Evolutionary conservation across 2,113 vertebrate species (phyloP), one percentile per base, ranked within the genome.

Genomic region (Zootoca vivipara): DNA sequence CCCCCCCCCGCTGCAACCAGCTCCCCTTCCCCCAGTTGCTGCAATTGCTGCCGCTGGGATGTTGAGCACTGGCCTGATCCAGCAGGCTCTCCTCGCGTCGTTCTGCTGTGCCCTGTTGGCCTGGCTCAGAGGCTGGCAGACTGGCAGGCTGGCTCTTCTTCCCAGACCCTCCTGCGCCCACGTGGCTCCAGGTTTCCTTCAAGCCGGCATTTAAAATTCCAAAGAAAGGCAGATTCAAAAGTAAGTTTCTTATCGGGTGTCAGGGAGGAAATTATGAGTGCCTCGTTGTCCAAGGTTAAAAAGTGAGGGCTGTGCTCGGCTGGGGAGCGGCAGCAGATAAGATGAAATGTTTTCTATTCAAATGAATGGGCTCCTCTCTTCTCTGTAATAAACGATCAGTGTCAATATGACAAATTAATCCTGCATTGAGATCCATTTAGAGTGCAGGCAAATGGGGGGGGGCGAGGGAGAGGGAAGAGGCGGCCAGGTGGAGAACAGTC

Each of bases 331-430:
- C 93, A 90, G 90, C 89, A 94, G 95, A 96, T 95, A 95, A 96
- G 95, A 95, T 91, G 91, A 90, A 95, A 92, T 88, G 92, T 94
- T 94, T 94, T 95, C 93, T 94, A 92, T 95, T 93, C 92, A 94
- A 95, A 96, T 96, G 95, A 96, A 95, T 94, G 94, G 95, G 93
- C 93, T 93, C 94, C 92, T 93, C 93, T 95, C 94, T 90, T 56
- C 92, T 91, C 91, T 20, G 42, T 95, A 95, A 95, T 93, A 95
- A 96, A 95, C n/a, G 93, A 93, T 94, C 95, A 90, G 95, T 96
- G 95, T 95, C 95, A 96, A 93, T 94, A 93, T 94, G 95, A 96
- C 95, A 94, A 95, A 96, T 95, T 96, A 95, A 95, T 96, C 94
- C 94, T 86, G 89, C 90, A 78, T 77, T 86, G 92, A 95, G 90